A percentile compares a stretch with the other conserved stretches of the same genome.
phyloP scores from a whole-genome alignment of 1,140 invertebrate genomes.

The Argopecten irradians region DNA sequence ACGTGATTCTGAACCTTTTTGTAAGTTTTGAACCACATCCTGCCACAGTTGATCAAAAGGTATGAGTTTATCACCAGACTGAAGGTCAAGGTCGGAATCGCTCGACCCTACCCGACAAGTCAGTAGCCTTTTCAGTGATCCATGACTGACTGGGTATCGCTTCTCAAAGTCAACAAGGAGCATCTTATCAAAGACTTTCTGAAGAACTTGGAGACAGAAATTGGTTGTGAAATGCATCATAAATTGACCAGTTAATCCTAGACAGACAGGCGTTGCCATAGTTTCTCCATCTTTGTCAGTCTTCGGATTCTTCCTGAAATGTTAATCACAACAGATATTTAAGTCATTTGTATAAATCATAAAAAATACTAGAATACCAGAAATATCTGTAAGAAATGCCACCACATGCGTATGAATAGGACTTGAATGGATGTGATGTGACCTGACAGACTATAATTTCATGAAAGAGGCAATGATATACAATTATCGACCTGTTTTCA shows the following conservation, averaged over 20 bases:
- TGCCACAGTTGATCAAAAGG: slow-evolving; percentile 55
- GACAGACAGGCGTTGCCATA: neutral
- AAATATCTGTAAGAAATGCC: too few species aligned
- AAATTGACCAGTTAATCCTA: slow-evolving; percentile 20
- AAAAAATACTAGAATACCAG: too few species aligned
- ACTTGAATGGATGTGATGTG: too few species aligned
- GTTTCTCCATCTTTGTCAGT: neutral
- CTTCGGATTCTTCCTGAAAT: neutral
- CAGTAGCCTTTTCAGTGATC: slow-evolving; percentile 19
- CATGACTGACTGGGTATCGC: slow-evolving; percentile 30
- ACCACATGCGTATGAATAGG: too few species aligned
- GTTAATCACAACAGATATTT: neutral
- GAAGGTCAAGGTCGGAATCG: slow-evolving; percentile 36
- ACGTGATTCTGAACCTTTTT: slow-evolving; percentile 45
- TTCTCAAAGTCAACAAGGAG: slow-evolving; percentile 34
- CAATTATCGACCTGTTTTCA: too few species aligned
- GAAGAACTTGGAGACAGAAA: slow-evolving; percentile 49
- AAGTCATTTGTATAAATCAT: too few species aligned
- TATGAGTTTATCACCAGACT: slow-evolving; percentile 49
- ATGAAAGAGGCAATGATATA: too few species aligned
- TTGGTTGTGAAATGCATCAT: slow-evolving; percentile 43
- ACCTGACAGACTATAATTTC: too few species aligned
- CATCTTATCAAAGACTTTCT: slow-evolving; percentile 42
- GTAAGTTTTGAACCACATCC: slow-evolving; percentile 55
- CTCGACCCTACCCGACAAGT: neutral